phyloP scores from a whole-genome alignment of 2,113 vertebrate genomes.

The Rhagologus leucostigma region DNA sequence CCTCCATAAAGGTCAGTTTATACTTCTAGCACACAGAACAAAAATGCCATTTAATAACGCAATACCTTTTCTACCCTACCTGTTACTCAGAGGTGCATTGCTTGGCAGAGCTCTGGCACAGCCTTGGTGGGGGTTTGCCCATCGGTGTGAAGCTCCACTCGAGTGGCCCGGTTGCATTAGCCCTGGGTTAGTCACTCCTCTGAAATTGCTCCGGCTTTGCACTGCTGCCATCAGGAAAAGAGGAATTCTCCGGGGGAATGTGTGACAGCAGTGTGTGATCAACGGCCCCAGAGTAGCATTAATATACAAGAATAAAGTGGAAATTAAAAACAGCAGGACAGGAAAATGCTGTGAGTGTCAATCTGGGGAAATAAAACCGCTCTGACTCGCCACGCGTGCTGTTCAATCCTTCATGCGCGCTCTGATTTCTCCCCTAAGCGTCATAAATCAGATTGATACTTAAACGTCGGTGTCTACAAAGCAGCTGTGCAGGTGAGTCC shows the following conservation, averaged over 20 bases:
- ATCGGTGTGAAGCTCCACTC: fast-evolving
- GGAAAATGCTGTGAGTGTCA: background rate
- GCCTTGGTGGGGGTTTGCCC: background rate
- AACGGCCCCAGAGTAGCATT: background rate
- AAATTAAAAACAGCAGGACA: background rate
- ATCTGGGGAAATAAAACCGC: background rate
- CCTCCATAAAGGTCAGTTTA: background rate
- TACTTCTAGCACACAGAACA: background rate
- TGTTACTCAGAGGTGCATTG: background rate
- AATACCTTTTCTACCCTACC: background rate
- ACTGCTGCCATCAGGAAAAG: background rate
- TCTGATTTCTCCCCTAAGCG: background rate
- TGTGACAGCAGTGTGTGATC: background rate
- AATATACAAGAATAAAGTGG: background rate
- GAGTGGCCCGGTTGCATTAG: fast-evolving
- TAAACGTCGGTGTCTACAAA: fast-evolving
- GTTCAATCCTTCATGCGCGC: fast-evolving
- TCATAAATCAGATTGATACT: background rate
- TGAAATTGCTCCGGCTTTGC: background rate
- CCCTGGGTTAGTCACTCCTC: background rate
- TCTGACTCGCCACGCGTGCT: fast-evolving
- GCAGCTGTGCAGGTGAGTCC: background rate
- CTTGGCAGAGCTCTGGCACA: background rate
- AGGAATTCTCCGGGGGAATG: background rate
- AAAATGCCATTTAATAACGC: background rate